Conservation (phyloP, 2,797 vertebrate species). For the Heliangelus exortis region DNA sequence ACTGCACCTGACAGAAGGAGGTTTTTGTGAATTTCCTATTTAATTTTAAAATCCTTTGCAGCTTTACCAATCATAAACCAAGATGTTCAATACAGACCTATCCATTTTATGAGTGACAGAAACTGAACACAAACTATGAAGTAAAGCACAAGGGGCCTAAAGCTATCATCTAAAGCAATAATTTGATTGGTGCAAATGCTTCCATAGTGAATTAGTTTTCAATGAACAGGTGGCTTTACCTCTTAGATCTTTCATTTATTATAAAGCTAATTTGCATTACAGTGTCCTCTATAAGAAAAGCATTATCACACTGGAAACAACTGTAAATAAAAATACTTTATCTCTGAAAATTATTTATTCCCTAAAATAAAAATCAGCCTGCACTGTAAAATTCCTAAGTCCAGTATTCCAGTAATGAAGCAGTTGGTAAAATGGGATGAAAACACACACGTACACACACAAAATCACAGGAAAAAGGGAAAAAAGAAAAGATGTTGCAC, state of each 20-base stretch:
- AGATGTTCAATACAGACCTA: neutral
- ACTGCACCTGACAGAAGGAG: neutral
- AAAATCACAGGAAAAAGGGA: neutral
- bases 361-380: neutral
- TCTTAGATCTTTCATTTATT: neutral
- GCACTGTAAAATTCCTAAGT: neutral
- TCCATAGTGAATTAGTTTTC: neutral
- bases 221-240: neutral
- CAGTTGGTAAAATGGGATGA: conserved; percentile 46
- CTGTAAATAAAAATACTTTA: neutral
- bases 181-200: neutral
- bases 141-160: neutral
- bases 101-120: neutral
- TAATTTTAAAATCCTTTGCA: neutral
- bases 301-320: neutral
- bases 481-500: conserved; percentile 20
- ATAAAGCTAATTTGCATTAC: neutral
- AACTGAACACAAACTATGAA: neutral
- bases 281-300: neutral
- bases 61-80: neutral
- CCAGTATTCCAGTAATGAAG: conserved; percentile 9
- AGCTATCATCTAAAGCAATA: neutral
- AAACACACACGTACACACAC: neutral
- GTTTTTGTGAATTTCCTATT: neutral
- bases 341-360: neutral